These are phyloP conservation scores for Panopea generosa DNA, from an alignment of 2,888 invertebrate genomes.

Conservation along the genomic window DNA sequence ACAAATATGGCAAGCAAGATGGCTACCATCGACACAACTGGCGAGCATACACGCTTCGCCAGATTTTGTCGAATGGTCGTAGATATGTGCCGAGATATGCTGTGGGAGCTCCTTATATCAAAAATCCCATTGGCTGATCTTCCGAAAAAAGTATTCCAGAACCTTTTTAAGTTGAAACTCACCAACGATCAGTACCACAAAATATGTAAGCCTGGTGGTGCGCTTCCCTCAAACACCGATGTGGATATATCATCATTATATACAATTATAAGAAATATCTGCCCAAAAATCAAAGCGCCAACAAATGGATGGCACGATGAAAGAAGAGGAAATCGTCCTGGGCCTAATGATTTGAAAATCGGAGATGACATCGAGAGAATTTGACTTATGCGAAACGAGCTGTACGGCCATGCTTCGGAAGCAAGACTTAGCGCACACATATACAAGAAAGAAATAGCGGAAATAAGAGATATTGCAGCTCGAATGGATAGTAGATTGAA, in stretches of 20 bases:
- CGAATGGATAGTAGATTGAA: slow-evolving; percentile 4
- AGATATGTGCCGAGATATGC: slow-evolving; percentile 5
- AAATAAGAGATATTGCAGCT: background rate
- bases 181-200: background rate
- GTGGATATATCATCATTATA: slow-evolving; percentile 2
- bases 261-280: slow-evolving; percentile 1
- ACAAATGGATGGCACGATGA: slow-evolving; percentile 1
- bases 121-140: slow-evolving; percentile 4
- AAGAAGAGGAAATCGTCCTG: background rate
- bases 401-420: slow-evolving; percentile 4
- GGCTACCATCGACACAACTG: background rate
- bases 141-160: background rate
- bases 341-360: background rate
- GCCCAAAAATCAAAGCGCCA: slow-evolving; percentile 11
- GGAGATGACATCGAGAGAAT: slow-evolving; percentile 14
- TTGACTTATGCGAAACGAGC: background rate
- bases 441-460: background rate
- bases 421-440: background rate
- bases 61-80: slow-evolving; percentile 5
- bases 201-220: background rate
- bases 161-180: slow-evolving; percentile 4
- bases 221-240: background rate
- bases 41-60: slow-evolving; percentile 7
- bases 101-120: slow-evolving; percentile 2
- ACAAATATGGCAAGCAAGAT: slow-evolving; percentile 7